Evolutionary conservation across 2,797 vertebrate species (phyloP).

Genomic region (Emydoidea blandingii): DNA sequence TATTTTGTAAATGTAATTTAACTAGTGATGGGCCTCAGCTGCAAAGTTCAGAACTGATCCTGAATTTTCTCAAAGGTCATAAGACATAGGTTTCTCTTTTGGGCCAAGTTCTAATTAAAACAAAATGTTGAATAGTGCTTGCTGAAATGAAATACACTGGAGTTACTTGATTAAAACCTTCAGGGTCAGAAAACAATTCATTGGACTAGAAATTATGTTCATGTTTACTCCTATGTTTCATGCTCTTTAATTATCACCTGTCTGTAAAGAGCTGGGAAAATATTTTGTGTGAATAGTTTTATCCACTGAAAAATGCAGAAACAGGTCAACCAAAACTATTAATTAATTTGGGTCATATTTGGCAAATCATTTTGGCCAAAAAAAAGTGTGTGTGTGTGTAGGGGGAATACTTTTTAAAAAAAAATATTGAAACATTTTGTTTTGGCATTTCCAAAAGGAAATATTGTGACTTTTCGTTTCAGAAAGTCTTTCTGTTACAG

Average conservation of each 20-base stretch:
- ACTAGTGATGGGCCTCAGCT: background rate
- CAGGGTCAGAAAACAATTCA: background rate
- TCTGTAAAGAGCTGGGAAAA: background rate
- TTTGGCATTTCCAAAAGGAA: background rate
- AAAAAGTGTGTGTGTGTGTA: too few species aligned
- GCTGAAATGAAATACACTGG: background rate
- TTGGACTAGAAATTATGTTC: background rate
- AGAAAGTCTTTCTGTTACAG: background rate
- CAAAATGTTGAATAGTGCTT: background rate
- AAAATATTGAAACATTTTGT: background rate
- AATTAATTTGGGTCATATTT: background rate
- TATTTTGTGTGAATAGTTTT: background rate
- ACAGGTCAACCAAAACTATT: background rate
- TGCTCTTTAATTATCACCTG: background rate
- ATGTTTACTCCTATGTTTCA: background rate
- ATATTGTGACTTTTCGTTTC: background rate
- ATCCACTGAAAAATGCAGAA: background rate
- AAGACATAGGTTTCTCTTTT: background rate
- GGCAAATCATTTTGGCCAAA: background rate
- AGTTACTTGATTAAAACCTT: background rate
- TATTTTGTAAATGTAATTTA: background rate
- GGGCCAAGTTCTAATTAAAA: accelerated
- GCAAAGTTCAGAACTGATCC: background rate
- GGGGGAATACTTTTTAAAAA: background rate
- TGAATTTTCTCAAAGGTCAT: background rate